A percentile compares a stretch with the other conserved stretches of the same genome.
These are phyloP conservation scores for Cairina moschata DNA, from an alignment of 2,113 vertebrate genomes.

Conservation along the genomic window DNA sequence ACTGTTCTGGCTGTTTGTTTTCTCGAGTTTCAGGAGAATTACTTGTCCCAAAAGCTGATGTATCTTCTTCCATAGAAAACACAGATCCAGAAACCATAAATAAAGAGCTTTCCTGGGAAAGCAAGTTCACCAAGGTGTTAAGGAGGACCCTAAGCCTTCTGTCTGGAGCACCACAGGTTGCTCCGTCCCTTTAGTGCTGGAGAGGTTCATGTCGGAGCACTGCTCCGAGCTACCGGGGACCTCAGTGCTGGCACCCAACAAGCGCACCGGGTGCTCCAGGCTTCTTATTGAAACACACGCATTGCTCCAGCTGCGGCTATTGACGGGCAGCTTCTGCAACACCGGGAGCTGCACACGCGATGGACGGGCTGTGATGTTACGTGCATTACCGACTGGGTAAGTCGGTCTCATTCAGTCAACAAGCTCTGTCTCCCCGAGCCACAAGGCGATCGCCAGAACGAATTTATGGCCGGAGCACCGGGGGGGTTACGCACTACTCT, in stretches of 20 bases:
- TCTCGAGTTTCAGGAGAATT: not conserved
- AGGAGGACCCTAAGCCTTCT: not conserved
- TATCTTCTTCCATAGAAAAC: not conserved
- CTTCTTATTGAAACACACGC: rapidly evolving
- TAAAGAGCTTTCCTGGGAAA: not conserved
- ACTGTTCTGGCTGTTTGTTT: not conserved
- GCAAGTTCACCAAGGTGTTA: not conserved
- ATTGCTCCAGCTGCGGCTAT: not conserved
- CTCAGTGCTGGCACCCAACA: rapidly evolving
- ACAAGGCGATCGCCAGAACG: not conserved
- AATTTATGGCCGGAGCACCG: rapidly evolving
- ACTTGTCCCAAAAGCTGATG: not conserved
- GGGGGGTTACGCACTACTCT: too few relatives aligned
- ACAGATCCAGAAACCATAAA: not conserved
- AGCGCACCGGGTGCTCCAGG: rapidly evolving
- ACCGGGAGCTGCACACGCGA: not conserved
- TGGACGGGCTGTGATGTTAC: not conserved
- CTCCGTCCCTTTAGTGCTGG: not conserved
- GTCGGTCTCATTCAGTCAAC: not conserved
- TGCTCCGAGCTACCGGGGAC: not conserved
- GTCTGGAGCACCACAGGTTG: not conserved
- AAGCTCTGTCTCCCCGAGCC: not conserved
- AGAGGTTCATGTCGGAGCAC: rapidly evolving
- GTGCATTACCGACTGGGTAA: not conserved
- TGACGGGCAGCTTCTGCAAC: not conserved